Evolutionary conservation across 2,797 vertebrate genomes (phyloP), one percentile per base, ranked within the genome.

Genomic region (Crenuchus spilurus): DNA sequence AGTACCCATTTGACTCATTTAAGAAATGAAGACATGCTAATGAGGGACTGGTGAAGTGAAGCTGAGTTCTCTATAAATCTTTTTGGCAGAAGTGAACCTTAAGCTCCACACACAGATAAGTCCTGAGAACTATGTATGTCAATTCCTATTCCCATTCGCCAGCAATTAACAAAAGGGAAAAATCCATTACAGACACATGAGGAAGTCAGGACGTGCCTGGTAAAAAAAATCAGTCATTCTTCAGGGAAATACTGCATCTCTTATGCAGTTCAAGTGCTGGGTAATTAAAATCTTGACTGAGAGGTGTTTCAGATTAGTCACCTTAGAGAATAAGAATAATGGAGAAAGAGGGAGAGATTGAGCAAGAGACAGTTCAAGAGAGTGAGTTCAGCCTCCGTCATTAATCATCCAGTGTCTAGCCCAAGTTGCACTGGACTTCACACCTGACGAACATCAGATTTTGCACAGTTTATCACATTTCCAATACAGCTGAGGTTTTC

Each of bases 231-330:
- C 13, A n/a, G 33, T 28, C 16, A 46, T 73, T 74, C 51, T 49
- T 22, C 2, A 5, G 52, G 16, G 52, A 70, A 71, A 62, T 20
- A 1, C 28, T 35, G 46, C 58, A 72, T 72, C 70, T 67, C 16
- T 20, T 55, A 31, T 52, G 24, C 54, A 69, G 46, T 61, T 78
- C 26, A 76, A 49, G 51, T 37, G 61, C 33, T 18, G 44, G 39
- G 31, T 82, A 75, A 82, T 82, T 80, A 75, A 75, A 76, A 77
- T 52, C 74, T 70, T 48, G 77, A 82, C 77, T 35, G 54, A 73
- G 61, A 62, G 77, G 48, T 62, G 10, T 68, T 79, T 74, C 37
- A 18, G 54, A 63, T 79, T 58, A 70, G 31, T 22, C 41, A 52
- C 72, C 64, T 65, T 61, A 11, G 65, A 76, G 76, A 79, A 74